phyloP scores from a whole-genome alignment of 1,140 invertebrate species.

The Pinna nobilis region DNA sequence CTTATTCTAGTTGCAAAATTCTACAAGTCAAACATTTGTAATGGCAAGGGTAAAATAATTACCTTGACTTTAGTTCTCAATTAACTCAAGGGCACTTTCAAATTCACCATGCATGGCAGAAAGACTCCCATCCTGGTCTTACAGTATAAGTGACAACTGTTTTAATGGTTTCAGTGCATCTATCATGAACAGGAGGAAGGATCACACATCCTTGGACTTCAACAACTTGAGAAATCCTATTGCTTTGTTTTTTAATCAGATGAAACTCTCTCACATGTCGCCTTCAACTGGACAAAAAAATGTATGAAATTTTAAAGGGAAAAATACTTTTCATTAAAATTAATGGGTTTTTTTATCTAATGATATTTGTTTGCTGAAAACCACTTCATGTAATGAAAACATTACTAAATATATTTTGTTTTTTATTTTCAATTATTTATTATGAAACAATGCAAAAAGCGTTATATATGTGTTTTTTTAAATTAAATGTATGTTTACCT shows the following conservation, averaged over 20 bases:
- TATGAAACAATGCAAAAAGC: too few species aligned
- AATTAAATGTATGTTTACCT: conserved; percentile 2
- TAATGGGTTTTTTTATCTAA: too few species aligned
- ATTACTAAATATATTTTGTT: too few species aligned
- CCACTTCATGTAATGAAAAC: too few species aligned
- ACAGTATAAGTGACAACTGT: conserved; percentile 7
- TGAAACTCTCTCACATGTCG: conserved; percentile 23
- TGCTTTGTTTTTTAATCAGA: conserved; percentile 13
- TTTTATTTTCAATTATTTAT: too few species aligned
- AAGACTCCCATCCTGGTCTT: conserved; percentile 3
- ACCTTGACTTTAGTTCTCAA: conserved; percentile 18
- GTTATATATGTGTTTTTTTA: too few species aligned
- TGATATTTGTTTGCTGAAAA: too few species aligned
- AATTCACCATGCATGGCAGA: neutral
- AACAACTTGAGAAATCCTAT: conserved; percentile 11
- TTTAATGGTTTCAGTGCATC: conserved; percentile 8
- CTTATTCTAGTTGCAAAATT: neutral
- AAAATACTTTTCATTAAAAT: too few species aligned
- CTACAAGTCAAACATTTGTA: neutral
- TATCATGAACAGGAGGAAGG: conserved; percentile 17
- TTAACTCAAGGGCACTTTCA: neutral
- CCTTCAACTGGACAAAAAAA: too few species aligned
- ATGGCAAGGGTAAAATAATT: too few species aligned
- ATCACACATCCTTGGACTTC: conserved; percentile 24
- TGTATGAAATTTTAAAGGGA: too few species aligned